Evolutionary conservation across 2,797 vertebrate genomes (phyloP).

Genomic region (Danio aesculapii): DNA sequence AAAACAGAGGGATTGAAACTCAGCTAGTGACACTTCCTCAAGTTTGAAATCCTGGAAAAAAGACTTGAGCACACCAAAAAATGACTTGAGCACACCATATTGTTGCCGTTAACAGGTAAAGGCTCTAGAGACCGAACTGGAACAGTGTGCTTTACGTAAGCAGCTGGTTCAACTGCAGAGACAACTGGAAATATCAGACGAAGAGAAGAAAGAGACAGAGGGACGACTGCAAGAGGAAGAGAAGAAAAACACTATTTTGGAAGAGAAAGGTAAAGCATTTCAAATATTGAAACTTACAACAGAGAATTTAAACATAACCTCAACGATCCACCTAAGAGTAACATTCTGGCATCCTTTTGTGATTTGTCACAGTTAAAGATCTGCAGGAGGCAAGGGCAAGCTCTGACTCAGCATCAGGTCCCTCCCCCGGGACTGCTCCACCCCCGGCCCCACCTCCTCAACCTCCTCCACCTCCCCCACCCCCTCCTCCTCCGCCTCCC

Average conservation of each 20-base stretch:
- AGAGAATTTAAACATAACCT: neutral
- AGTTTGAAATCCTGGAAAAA: neutral
- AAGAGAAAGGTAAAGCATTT: conserved; percentile 67
- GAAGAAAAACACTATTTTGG: conserved; percentile 74
- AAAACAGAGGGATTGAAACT: too few species aligned
- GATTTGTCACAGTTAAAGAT: conserved; percentile 70
- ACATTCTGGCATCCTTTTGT: conserved; percentile 8
- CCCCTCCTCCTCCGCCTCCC: conserved; percentile 77
- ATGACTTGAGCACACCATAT: neutral
- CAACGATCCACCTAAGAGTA: neutral
- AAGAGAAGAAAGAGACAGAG: conserved; percentile 81
- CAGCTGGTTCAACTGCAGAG: conserved; percentile 76
- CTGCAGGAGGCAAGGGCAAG: conserved; percentile 72
- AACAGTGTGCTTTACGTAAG: conserved; percentile 71
- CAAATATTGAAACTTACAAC: neutral
- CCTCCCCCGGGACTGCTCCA: conserved; percentile 64
- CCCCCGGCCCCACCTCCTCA: conserved; percentile 72
- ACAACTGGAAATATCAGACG: conserved; percentile 80
- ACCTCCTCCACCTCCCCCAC: conserved; percentile 74
- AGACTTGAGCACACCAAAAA: neutral
- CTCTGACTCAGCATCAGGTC: conserved; percentile 60
- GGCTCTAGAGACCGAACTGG: conserved; percentile 73
- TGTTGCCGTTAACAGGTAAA: conserved; percentile 70
- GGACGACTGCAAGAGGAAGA: conserved; percentile 70
- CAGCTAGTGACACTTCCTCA: neutral